A percentile compares a stretch with the other conserved stretches of the same genome.
These are phyloP conservation scores for Ceyx cyanopectus DNA, from an alignment of 2,113 vertebrate genomes.

Conservation along the genomic window DNA sequence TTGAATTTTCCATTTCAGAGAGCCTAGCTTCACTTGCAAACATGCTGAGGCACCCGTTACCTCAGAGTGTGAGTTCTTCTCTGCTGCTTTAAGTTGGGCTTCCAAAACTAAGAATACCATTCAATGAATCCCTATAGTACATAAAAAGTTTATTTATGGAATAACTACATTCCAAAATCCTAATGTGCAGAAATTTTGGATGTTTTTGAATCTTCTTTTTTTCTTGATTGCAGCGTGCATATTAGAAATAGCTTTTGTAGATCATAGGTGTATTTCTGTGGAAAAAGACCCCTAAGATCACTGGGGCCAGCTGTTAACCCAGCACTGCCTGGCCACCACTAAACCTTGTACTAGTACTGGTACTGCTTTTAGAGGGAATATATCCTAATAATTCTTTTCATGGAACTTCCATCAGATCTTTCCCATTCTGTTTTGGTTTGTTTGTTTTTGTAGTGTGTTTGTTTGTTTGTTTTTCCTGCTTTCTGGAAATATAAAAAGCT, in stretches of 20 bases:
- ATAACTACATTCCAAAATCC: not conserved
- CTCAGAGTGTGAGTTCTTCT: not conserved
- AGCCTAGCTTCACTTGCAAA: not conserved
- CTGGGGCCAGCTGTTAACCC: no score
- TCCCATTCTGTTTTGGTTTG: not conserved
- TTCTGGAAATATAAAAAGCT: not conserved
- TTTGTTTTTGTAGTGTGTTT: not conserved
- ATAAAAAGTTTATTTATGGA: not conserved
- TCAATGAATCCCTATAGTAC: not conserved
- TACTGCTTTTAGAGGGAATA: not conserved
- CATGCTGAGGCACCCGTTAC: fast-evolving
- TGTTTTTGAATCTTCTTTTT: not conserved
- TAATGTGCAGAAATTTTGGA: not conserved
- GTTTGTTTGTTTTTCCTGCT: not conserved
- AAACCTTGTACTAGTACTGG: not conserved
- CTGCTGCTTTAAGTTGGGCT: not conserved
- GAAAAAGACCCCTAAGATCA: no score
- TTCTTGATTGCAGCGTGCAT: not conserved
- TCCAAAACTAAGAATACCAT: not conserved
- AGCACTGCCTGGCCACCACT: no score
- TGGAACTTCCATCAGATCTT: not conserved
- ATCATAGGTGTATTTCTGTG: no score
- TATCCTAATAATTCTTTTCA: not conserved
- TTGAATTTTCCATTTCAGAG: not conserved
- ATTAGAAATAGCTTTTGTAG: not conserved